Evolutionary conservation across 2,797 vertebrate species (phyloP), one percentile per base, ranked within the genome.

Genomic region (Ctenosaura bakeri): DNA sequence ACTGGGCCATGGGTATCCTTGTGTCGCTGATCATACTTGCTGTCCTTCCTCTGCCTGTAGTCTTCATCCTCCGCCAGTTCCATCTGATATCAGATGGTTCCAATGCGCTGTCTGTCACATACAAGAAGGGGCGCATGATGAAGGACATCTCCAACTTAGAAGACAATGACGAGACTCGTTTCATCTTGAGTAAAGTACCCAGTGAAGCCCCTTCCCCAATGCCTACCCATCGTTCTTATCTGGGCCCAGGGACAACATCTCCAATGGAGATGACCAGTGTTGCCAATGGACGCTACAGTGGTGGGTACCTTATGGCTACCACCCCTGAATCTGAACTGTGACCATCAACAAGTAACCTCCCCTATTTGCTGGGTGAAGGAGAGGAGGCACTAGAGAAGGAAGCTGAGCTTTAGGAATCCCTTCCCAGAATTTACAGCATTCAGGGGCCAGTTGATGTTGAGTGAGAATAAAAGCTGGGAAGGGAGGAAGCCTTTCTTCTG

Each of bases 91-190:
- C 99, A 0, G 99, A 99, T 0, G 99, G 99, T 93, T 99, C 99
- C 97, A 99, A 99, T 76, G 98, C 98, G 94, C 98, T 99, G 73
- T 99, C 99, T 0, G 99, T 99, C 94, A 99, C 99, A 90, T 99
- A 99, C 96, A 99, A 99, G 92, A 99, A 99, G 92, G 98, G 99
- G 0, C 96, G 97, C 89, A 99, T 99, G 98, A 98, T 99, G 98
- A 99, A 99, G 96, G 99, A 99, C 96, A 98, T 99, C 91, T 99
- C 99, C 95, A 99, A 98, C 96, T 94, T 99, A 91, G 99, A 99
- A 90, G 98, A 99, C 93, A 98, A 98, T 0, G 99, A 99, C 0
- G 99, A 99, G 97, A 99, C 99, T 6, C 98, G 99, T 91, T 99
- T 99, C 97, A 99, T 99, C 96, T 98, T 99, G 91, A 97, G 98